A percentile compares a stretch with the other conserved stretches of the same genome.
These are phyloP conservation scores for Tenthredo livida DNA, from an alignment of 2,888 invertebrate species.

Conservation along the genomic window DNA sequence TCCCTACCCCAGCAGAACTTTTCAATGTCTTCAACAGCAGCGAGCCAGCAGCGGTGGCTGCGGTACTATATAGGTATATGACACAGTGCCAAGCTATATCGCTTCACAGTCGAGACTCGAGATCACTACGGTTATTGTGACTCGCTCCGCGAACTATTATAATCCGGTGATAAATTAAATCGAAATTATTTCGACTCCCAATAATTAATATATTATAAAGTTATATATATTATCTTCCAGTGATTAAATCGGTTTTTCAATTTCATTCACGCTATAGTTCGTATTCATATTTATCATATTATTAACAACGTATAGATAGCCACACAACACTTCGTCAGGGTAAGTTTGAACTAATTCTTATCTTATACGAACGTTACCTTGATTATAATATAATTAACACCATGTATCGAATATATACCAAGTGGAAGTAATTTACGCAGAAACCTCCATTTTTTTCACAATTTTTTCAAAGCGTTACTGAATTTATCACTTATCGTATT, in stretches of 20 bases:
- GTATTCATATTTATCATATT: not conserved
- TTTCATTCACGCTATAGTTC: not conserved
- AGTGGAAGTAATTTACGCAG: too few species aligned
- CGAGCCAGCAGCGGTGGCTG: constrained; percentile 2
- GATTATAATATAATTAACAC: too few species aligned
- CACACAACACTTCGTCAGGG: constrained; percentile 1
- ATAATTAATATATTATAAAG: not conserved
- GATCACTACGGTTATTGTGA: constrained; percentile 36
- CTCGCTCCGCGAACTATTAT: constrained; percentile 19
- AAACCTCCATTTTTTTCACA: too few species aligned
- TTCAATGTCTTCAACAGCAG: not conserved
- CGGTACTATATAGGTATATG: constrained; percentile 48
- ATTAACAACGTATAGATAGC: not conserved
- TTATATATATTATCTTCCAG: not conserved
- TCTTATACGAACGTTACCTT: too few species aligned
- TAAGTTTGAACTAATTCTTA: not conserved
- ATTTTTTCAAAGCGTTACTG: too few species aligned
- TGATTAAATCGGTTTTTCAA: not conserved
- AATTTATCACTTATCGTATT: too few species aligned
- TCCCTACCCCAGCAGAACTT: constrained; percentile 45
- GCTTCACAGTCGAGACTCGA: constrained; percentile 45
- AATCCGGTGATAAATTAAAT: constrained; percentile 37
- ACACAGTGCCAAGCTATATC: constrained; percentile 2
- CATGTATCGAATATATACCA: too few species aligned
- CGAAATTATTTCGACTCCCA: not conserved